These are phyloP conservation scores for Pangasius sanitwongsei DNA, from an alignment of 2,797 vertebrate genomes.

Conservation along the genomic window DNA sequence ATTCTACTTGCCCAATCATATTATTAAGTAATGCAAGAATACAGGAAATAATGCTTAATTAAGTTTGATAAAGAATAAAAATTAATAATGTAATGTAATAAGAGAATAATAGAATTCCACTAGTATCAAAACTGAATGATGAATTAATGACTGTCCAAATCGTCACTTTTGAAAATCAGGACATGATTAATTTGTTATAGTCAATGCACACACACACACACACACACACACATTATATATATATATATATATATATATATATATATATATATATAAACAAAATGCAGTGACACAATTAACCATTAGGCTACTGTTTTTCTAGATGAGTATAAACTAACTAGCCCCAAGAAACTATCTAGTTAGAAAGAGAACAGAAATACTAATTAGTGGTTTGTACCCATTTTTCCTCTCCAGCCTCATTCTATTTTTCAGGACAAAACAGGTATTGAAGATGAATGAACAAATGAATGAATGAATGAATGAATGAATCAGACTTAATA, in stretches of 20 bases:
- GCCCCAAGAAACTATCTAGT: background rate
- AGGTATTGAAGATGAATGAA: background rate
- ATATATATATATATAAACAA: background rate
- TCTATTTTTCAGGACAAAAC: background rate
- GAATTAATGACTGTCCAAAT: background rate
- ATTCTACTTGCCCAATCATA: background rate
- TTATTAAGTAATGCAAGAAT: background rate
- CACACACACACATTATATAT: too few relatives aligned
- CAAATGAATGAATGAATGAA: background rate
- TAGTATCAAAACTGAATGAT: background rate
- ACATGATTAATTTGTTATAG: background rate
- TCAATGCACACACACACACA: background rate
- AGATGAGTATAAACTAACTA: background rate
- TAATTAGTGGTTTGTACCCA: background rate
- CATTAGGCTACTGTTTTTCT: background rate
- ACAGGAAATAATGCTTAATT: background rate
- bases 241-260: too few relatives aligned
- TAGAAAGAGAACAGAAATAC: background rate
- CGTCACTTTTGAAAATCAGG: background rate
- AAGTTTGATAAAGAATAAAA: background rate
- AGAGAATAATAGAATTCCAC: background rate
- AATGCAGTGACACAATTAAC: background rate
- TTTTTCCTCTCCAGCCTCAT: background rate
- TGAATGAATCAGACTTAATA: background rate
- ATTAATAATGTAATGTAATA: too few relatives aligned